Evolutionary conservation across 2,888 invertebrate species (phyloP), one percentile per base, ranked within the genome.

Genomic region (Auanema sp.): DNA sequence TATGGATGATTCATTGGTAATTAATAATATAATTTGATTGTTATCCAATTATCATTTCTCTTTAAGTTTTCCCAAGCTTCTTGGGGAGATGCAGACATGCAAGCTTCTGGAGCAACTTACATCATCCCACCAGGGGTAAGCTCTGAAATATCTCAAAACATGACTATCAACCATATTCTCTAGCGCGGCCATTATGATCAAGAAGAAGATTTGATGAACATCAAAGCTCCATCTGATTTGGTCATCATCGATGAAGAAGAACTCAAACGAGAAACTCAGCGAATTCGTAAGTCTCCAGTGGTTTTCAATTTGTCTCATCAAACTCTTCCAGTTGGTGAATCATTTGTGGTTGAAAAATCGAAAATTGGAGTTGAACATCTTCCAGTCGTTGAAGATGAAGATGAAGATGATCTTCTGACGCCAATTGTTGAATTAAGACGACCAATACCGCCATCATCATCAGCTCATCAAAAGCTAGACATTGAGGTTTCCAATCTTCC

Each of bases 51-150:
- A 8, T 25, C 41, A 16, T 33, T 6, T 42, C 16, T 24, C 49
- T 71, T 72, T 23, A 59, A 72, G 72, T 70, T 72, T n/a, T 72
- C 72, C 14, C 68, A 68, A 60, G 68, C 65, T 47, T 72, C 72
- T 25, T 72, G 72, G 72, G 72, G 74, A 56, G 71, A 72, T 59
- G 66, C 62, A 18, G 74, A 71, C 21, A 62, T 62, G 62, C 51
- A 42, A 57, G 56, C 62, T 57, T 62, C 62, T 57, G 52, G 52
- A 51, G 53, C 62, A 11, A 62, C 62, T 49, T 62, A 57, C 44
- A 52, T 62, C 47, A 62, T 62, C 4, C 62, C 62, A 23, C 56
- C 49, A 21, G 62, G 62, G 57, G 62, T 62, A 42, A 14, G 56
- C 40, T 47, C 47, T 5, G 3, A 47, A 47, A 47, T 10, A 21